Evolutionary conservation across 2,113 vertebrate genomes (phyloP).

Genomic region (Notothenia coriiceps): DNA sequence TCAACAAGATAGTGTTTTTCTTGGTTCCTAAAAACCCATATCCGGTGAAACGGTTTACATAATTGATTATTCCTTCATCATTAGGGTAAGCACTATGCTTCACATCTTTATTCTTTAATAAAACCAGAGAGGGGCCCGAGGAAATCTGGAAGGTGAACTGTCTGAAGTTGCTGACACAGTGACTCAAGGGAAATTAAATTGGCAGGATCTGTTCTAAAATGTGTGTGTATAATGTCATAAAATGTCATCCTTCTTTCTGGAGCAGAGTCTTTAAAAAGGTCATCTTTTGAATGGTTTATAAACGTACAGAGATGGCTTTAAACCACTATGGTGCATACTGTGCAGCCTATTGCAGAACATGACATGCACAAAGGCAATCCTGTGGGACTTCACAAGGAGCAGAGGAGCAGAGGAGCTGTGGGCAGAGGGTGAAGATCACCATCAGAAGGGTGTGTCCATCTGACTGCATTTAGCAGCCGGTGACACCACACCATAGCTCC

Average conservation of each 20-base stretch:
- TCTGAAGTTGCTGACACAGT: conserved; percentile 4
- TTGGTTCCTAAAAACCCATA: not conserved
- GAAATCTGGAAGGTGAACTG: conserved; percentile 10
- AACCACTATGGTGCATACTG: not conserved
- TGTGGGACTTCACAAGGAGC: not conserved
- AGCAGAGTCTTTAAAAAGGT: conserved; percentile 2
- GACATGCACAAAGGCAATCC: not conserved
- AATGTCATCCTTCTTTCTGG: conserved; percentile 1
- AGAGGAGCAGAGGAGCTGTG: conserved; percentile 2
- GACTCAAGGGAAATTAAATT: conserved; percentile 21
- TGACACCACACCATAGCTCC: conserved; percentile 80
- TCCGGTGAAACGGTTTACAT: not conserved
- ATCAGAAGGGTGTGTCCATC: conserved; percentile 86
- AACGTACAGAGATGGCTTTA: not conserved
- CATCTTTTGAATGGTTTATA: conserved; percentile 9
- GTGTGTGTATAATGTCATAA: conserved; percentile 11
- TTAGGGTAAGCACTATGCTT: not conserved
- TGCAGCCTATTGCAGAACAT: conserved; percentile 7
- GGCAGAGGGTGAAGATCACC: not conserved
- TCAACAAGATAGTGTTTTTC: too few species aligned
- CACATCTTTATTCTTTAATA: conserved; percentile 4
- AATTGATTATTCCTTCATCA: not conserved
- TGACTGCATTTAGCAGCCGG: conserved; percentile 84
- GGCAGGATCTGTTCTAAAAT: not conserved
- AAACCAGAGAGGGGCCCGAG: not conserved